These are phyloP conservation scores for Urocyon cinereoargenteus DNA, from an alignment of 2,797 vertebrate genomes.

Conservation along the genomic window DNA sequence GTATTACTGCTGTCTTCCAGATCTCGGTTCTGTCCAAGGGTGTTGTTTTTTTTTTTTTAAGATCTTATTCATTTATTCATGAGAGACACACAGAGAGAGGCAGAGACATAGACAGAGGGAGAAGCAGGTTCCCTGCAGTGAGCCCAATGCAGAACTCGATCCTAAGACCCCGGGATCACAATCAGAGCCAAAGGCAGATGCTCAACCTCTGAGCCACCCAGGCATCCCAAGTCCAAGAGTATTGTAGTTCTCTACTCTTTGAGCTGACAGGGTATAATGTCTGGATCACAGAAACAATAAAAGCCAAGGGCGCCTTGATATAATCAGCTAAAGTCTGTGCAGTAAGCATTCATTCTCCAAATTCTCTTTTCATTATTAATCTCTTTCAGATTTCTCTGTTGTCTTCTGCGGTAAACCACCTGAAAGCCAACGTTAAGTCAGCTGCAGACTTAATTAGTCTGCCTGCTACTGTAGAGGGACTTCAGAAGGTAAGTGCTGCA, in stretches of 20 bases:
- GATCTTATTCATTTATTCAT: no score
- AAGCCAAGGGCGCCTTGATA: background rate
- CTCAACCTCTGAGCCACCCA: no score
- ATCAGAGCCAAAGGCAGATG: no score
- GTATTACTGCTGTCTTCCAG: constrained; percentile 38
- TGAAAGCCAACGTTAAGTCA: constrained; percentile 96
- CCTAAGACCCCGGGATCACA: no score
- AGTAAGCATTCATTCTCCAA: constrained; percentile 11
- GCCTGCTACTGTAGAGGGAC: constrained; percentile 95
- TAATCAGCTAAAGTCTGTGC: constrained; percentile 41
- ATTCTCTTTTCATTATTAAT: constrained; percentile 55
- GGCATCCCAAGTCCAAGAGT: background rate
- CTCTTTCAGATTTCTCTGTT: constrained; percentile 92
- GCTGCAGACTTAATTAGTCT: constrained; percentile 96
- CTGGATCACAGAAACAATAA: background rate
- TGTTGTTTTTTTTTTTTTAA: no score
- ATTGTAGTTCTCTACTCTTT: background rate
- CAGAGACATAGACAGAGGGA: no score
- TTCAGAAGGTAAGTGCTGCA: constrained; percentile 94
- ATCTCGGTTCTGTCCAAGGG: constrained; percentile 8
- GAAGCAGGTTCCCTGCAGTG: no score
- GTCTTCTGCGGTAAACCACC: constrained; percentile 94
- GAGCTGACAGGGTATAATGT: background rate
- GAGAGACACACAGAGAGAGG: no score
- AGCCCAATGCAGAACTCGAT: no score